Evolutionary conservation across 1,140 invertebrate genomes (phyloP), one percentile per base, ranked within the genome.

Genomic region (Atta cephalotes): DNA sequence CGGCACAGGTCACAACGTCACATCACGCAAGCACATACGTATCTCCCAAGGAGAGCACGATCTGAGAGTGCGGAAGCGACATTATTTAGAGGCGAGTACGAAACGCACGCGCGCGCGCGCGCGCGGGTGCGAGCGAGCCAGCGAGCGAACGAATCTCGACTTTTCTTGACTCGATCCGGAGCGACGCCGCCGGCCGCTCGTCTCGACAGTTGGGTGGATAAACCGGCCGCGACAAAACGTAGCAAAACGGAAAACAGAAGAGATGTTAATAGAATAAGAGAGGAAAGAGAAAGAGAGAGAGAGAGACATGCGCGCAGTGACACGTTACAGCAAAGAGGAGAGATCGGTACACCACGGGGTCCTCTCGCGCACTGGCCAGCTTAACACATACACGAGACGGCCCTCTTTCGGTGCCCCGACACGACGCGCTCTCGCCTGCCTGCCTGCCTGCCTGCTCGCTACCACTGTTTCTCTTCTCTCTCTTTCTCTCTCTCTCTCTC

Each of bases 281-380:
- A 16, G 45, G n/a, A 18, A 7, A 56, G 49, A 21, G n/a, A 56
- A 28, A 6, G 6, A 53, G 16, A 21, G 49, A 10, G 18, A 10
- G 31, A 70, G n/a, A 62, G 58, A 62, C 53, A 16, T 25, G 35
- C 58, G 31, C 79, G 76, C 71, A 25, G 80, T 60, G 80, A 82
- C 65, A 62, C 77, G 56, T 81, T 65, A 65, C 86, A 84, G 45
- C 87, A 71, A 78, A 62, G 81, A 77, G 81, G 74, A 87, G 87
- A 89, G 91, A 93, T 91, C 89, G 88, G 81, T 86, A 92, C 91
- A 88, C 89, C 82, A 87, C 91, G 92, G 89, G 72, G 80, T 90
- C 89, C 91, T 90, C 90, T 92, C 89, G 92, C 90, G 87, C 90
- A 93, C 92, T 92, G 92, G 86, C 85, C 72, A 78, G 87, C 85